Evolutionary conservation across 2,797 vertebrate species (phyloP).

Genomic region (Clangula hyemalis): DNA sequence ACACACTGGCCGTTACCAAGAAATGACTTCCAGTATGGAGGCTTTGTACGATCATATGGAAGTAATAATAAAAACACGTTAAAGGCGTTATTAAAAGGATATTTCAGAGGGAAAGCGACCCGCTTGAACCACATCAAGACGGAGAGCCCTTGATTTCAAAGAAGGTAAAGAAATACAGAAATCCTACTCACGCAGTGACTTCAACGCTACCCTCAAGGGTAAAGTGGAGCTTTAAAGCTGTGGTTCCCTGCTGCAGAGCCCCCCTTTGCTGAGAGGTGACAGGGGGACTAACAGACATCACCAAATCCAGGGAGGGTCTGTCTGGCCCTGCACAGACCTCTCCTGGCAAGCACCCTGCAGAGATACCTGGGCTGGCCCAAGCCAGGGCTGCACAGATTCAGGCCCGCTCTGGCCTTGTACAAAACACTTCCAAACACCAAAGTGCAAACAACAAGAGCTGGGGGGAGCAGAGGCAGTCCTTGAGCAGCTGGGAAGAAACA

Average conservation of each 20-base stretch:
- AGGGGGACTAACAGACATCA: neutral
- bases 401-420: neutral
- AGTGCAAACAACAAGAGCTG: neutral
- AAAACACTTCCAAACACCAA: neutral
- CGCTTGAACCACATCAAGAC: neutral
- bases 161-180: neutral
- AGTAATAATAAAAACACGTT: neutral
- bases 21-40: neutral
- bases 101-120: neutral
- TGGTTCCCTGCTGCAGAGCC: neutral
- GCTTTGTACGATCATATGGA: neutral
- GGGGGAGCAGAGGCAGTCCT: neutral
- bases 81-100: neutral
- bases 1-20: neutral
- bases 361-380: fast-evolving
- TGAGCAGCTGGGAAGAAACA: neutral
- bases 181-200: neutral
- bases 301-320: neutral
- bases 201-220: neutral
- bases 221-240: neutral
- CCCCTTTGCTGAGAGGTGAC: neutral
- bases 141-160: neutral
- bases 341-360: neutral
- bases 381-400: fast-evolving
- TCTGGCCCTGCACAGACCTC: neutral